Base-by-base conservation (phyloP, 2,113 vertebrate species). In the Nyctereutes procyonoides region DNA sequence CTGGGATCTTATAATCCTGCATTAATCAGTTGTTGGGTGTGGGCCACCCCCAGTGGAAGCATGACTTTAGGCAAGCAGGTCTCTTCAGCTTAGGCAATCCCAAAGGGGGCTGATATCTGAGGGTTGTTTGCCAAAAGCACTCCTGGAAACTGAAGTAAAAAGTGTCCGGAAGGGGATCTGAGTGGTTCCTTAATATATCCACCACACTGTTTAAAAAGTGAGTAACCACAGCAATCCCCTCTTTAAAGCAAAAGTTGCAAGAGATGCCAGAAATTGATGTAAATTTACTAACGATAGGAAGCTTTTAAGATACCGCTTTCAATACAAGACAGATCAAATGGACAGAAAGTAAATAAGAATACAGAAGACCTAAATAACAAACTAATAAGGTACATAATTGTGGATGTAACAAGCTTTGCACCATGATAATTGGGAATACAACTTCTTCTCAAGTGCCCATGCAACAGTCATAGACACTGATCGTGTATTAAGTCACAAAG, bases 221-320 rank as follows among this genome's bases (percentile, higher is more conserved):
- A 87, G 74, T 88, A 81, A 71, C 48, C 30, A 88, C 65, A 94
- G 76, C 8, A 62, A 32, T 48, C 30, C 58, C 85, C 38, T 88
- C 53, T 88, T 51, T 88, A 73, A 88, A 71, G 38, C 51, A 80
- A 88, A 88, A 69, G 58, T 80, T 94, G 22, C 65, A 80, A 55
- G 35, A 81, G 30, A 88, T 51, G 30, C 53, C 71, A 35, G 76
- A 81, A 63, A 88, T 30, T 14, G 24, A 60, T 60, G 35, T 88
- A 43, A 32, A 65, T 48, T 38, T 81, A 71, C 38, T 48, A 89
- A 81, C 30, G 22, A 81, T 32, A 38, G 51, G 51, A 71, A 71
- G 60, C 20, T 94, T 88, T 94, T 67, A 88, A 89, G 28, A 63
- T 63, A 89, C 13, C 19, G 55, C 77, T 89, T 88, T 95, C 56